Base-by-base conservation (phyloP, 2,797 vertebrate species). In the Florisuga fusca region DNA sequence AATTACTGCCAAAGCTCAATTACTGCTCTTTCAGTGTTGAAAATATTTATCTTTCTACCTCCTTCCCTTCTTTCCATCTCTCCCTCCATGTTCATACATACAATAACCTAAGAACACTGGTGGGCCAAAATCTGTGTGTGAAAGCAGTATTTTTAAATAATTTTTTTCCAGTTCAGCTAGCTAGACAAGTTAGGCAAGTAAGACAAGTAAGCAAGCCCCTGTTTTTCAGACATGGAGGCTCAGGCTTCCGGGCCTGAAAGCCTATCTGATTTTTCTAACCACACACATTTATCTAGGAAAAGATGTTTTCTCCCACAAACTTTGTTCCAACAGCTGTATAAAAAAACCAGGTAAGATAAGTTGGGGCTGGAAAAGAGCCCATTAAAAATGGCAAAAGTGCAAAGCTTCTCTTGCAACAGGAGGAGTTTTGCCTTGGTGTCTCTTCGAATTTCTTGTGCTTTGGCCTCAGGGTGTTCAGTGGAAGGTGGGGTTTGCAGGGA, bases 61-160 rank as follows among this genome's bases (percentile, higher is more conserved):
- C 14, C 8, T 75, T 79, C 9, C 29, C n/a, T 0, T 0, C 21
- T 74, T 71, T 45, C 16, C 20, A 13, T 10, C 20, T 77, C 27
- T 73, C 22, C 3, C 15, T 75, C 41, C 21, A 2, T 27, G 20
- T 63, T 64, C 10, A 46, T 82, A 29, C 12, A 7, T 4, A 12
- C 3, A 15, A 59, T 0, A 0, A 29, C 72, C 31, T 63, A 68
- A 79, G n/a, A 22, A 69, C 38, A 27, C 43, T 14, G 18, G 6
- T 10, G 3, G 20, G n/a, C 5, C 29, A 58, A 88, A 92, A 55
- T 27, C n/a, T 94, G 29, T 0, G 0, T 25, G 15, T 12, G 38
- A 27, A 27, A 43, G 33, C 18, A 5, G 26, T 10, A 27, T 54
- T 41, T 38, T 11, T 59, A 5, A 6, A 19, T 21, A 11, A 23